phyloP scores from a whole-genome alignment of 2,888 invertebrate genomes.

The Homarus gammarus region DNA sequence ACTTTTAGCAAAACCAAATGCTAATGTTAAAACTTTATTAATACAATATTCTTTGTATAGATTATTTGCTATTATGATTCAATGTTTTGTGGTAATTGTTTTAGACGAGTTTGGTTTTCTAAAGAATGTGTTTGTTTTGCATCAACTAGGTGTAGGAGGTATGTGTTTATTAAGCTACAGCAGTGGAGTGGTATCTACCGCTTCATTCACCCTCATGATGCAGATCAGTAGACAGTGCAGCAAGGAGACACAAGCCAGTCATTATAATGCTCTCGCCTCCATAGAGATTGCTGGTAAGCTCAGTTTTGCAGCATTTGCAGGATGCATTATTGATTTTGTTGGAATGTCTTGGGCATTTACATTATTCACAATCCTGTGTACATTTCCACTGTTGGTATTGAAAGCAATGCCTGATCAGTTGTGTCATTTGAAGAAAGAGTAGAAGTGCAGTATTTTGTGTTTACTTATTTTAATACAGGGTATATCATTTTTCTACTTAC shows the following conservation, averaged over 20 bases:
- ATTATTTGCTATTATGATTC: slow-evolving; percentile 36
- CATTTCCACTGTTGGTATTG: slow-evolving; percentile 46
- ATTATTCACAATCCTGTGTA: slow-evolving; percentile 50
- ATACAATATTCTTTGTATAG: slow-evolving; percentile 58
- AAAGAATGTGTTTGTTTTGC: neutral
- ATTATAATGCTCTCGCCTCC: slow-evolving; percentile 72
- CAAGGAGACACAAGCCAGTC: slow-evolving; percentile 55
- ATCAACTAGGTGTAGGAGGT: slow-evolving; percentile 30
- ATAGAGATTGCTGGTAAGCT: slow-evolving; percentile 72
- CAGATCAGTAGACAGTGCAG: slow-evolving; percentile 47
- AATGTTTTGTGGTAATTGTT: slow-evolving; percentile 28
- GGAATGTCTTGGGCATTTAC: slow-evolving; percentile 60
- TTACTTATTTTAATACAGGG: too few species aligned
- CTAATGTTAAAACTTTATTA: slow-evolving; percentile 27
- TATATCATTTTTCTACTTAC: too few species aligned
- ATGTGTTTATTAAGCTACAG: slow-evolving; percentile 62
- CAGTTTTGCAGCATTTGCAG: slow-evolving; percentile 63
- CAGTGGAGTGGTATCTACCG: slow-evolving; percentile 72
- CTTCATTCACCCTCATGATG: slow-evolving; percentile 74
- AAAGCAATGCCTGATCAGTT: slow-evolving; percentile 24
- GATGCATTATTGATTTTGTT: slow-evolving; percentile 58
- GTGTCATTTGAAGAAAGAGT: slow-evolving; percentile 39
- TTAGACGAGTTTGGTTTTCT: slow-evolving; percentile 8
- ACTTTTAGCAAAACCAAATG: slow-evolving; percentile 14
- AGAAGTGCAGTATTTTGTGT: neutral